These are phyloP conservation scores for Nomada hirtipes DNA, from an alignment of 2,888 invertebrate genomes.

Conservation along the genomic window DNA sequence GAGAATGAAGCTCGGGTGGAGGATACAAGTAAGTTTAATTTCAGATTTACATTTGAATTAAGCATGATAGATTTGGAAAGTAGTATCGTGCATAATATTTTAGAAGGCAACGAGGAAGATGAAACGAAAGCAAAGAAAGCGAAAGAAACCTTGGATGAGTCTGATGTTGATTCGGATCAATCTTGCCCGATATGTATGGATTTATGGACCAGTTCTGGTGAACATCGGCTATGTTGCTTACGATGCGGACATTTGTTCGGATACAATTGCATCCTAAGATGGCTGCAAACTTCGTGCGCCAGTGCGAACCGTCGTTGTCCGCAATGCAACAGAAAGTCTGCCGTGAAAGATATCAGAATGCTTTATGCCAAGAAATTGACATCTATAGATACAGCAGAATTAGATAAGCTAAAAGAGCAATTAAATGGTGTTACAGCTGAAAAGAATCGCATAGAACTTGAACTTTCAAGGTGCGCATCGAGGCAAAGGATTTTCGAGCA, in stretches of 20 bases:
- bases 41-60: background rate
- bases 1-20: slow-evolving; percentile 8
- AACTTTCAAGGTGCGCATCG: slow-evolving; percentile 86
- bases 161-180: slow-evolving; percentile 86
- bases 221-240: slow-evolving; percentile 93
- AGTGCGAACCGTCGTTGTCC: slow-evolving; percentile 91
- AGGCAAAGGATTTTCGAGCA: slow-evolving; percentile 83
- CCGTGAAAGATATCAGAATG: slow-evolving; percentile 89
- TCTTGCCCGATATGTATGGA: slow-evolving; percentile 96
- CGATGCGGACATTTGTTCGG: slow-evolving; percentile 98
- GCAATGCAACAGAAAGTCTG: slow-evolving; percentile 92
- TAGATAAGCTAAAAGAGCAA: slow-evolving; percentile 86
- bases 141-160: slow-evolving; percentile 57
- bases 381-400: slow-evolving; percentile 92
- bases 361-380: slow-evolving; percentile 92
- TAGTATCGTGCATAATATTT: background rate
- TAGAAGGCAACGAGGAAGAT: slow-evolving; percentile 35
- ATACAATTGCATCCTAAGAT: slow-evolving; percentile 90
- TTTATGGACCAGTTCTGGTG: slow-evolving; percentile 93
- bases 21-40: slow-evolving; percentile 27
- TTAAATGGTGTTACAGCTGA: slow-evolving; percentile 87
- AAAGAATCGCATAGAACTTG: slow-evolving; percentile 87
- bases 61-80: background rate
- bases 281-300: slow-evolving; percentile 87
- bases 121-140: slow-evolving; percentile 30